phyloP scores from a whole-genome alignment of 2,113 vertebrate species.

The Sterna hirundo region DNA sequence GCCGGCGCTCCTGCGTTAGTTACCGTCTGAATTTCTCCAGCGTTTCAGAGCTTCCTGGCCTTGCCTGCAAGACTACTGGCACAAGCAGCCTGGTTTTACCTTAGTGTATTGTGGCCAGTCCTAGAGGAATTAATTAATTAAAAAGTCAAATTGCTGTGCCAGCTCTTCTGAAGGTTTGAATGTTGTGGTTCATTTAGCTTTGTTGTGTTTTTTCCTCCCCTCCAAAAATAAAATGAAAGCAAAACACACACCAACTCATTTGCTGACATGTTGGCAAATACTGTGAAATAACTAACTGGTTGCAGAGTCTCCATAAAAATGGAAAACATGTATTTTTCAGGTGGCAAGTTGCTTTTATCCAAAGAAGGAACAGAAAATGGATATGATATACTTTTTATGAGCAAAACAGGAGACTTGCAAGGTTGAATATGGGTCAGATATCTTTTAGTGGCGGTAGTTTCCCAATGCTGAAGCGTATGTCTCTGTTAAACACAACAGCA shows the following conservation, averaged over 20 bases:
- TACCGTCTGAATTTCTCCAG: not conserved
- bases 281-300: not conserved
- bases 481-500: not conserved
- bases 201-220: not conserved
- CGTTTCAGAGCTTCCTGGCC: not conserved
- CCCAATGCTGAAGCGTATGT: not conserved
- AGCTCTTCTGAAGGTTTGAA: not conserved
- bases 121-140: not conserved
- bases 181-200: not conserved
- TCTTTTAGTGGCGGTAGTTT: not conserved
- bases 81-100: not conserved
- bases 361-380: not conserved
- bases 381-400: not conserved
- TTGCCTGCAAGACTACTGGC: not conserved
- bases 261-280: not conserved
- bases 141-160: not conserved
- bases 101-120: not conserved
- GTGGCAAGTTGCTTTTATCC: not conserved
- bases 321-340: not conserved
- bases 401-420: not conserved
- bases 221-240: not conserved
- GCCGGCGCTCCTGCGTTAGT: fast-evolving
- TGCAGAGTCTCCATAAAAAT: not conserved
- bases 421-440: not conserved
- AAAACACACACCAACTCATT: not conserved